phyloP scores from a whole-genome alignment of 2,797 vertebrate species.

The Tolypeutes matacus region DNA sequence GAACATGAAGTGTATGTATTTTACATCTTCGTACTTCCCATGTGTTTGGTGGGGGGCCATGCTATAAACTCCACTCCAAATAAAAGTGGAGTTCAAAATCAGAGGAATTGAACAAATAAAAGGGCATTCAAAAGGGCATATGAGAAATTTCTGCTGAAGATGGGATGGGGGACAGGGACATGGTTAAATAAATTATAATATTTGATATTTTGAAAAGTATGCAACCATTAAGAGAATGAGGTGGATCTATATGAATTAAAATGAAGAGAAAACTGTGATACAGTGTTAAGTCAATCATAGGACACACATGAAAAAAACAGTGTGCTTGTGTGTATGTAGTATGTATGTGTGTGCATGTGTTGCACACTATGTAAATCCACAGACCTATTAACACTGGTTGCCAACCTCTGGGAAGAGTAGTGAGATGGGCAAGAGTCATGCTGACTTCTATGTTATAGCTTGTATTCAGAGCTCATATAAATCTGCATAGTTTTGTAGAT shows the following conservation, averaged over 20 bases:
- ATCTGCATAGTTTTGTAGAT: background rate
- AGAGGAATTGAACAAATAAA: constrained; percentile 17
- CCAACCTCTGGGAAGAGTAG: background rate
- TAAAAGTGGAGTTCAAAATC: background rate
- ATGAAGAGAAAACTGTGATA: background rate
- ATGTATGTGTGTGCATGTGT: background rate
- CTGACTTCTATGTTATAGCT: background rate
- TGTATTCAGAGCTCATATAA: constrained; percentile 10
- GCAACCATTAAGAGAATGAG: background rate
- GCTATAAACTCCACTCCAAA: too few relatives aligned
- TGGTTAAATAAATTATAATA: background rate
- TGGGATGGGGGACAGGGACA: background rate
- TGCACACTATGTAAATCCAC: background rate
- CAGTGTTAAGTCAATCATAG: background rate
- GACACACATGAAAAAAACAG: background rate
- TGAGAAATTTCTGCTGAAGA: background rate
- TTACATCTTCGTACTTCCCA: background rate
- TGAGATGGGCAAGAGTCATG: background rate
- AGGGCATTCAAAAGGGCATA: background rate
- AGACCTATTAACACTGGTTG: background rate
- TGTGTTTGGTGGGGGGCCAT: background rate
- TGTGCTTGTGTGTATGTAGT: background rate
- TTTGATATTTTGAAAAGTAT: background rate
- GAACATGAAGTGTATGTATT: background rate
- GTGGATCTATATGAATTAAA: background rate